Evolutionary conservation across 2,797 vertebrate genomes (phyloP), one percentile per base, ranked within the genome.

Genomic region (Dicrostonyx torquatus): DNA sequence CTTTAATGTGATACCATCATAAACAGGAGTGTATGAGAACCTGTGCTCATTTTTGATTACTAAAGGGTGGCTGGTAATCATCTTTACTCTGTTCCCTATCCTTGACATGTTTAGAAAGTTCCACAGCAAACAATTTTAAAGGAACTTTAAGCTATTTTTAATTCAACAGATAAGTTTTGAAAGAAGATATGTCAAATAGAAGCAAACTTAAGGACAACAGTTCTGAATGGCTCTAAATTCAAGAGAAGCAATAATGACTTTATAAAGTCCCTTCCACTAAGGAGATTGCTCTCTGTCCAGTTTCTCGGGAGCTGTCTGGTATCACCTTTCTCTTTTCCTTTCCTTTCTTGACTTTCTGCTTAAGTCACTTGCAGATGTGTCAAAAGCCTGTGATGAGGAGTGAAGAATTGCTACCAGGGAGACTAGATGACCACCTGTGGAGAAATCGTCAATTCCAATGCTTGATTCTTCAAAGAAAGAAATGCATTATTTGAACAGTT

Each of bases 401-500:
- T 91, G 53, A 85, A 34, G 37, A 93, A 88, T 94, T 89, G 93
- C 78, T 82, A 79, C 50, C 50, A 89, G 17, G 5, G 45, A 76
- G 60, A 91, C n/a, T 60, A 0, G 37, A 40, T 40, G 37, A 83
- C 40, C 34, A 31, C 37, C 70, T 88, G 83, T 55, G 62, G 79
- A 94, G 88, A 90, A 80, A 90, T 29, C 48, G 31, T 85, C 73
- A 40, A 37, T 93, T 93, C 95, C 94, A 94, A 92, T 53, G 43
- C 85, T 89, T 76, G 66, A 78, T n/a, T 85, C 79, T 84, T 90
- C 53, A 86, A 83, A 82, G 55, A 92, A 93, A 68, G 48, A 93
- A 90, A 68, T 20, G 66, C 89, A 78, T 72, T 76, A 94, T 98
- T 92, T 94, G 95, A 92, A 93, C 0, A 13, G 43, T 98, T 99